Base-by-base conservation (phyloP, 2,888 invertebrate species). In the Podabrus alpinus region DNA sequence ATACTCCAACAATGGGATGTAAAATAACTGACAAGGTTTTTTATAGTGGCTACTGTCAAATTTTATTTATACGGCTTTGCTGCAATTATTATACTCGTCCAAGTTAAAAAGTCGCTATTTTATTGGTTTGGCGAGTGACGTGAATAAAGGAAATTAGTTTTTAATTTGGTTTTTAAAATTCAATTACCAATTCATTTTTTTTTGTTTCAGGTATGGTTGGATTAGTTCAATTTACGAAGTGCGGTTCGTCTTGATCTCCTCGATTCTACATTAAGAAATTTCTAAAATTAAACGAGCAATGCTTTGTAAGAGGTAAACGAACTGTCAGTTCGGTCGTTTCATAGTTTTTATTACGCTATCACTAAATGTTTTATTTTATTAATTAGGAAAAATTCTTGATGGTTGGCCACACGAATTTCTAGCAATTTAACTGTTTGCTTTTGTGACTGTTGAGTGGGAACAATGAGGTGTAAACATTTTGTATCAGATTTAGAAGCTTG, bases 271-370 rank as follows among this genome's bases (percentile, higher is more conserved):
- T 45, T 45, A n/a, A 45, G 45, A 45, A 45, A 45, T 68, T 45
- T 62, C 76, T 76, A 76, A 76, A 76, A 73, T 74, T 74, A 76
- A 71, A 76, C 76, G 25, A 67, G 68, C 73, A 73, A 70, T 76
- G 76, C 73, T 60, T 60, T 67, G 70, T 61, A 71, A 64, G 73
- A 76, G 76, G 76, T 76, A 76, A 76, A 76, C 60, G 76, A 76
- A 76, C 76, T 76, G 73, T 15, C 61, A 59, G 17, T 25, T 69
- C 15, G 25, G 66, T 71, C 59, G 45, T 45, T 45, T 45, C 45
- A 45, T 45, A 45, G 45, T 45, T 45, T 45, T 45, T 45, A 45
- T 45, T n/a, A 7, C 1, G 45, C 45, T n/a, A 45, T 45, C 45
- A n/a, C 45, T 45, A 45, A 45, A 45, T 45, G 45, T 45, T 45